phyloP scores from a whole-genome alignment of 2,797 vertebrate genomes.

The Squalus acanthias region DNA sequence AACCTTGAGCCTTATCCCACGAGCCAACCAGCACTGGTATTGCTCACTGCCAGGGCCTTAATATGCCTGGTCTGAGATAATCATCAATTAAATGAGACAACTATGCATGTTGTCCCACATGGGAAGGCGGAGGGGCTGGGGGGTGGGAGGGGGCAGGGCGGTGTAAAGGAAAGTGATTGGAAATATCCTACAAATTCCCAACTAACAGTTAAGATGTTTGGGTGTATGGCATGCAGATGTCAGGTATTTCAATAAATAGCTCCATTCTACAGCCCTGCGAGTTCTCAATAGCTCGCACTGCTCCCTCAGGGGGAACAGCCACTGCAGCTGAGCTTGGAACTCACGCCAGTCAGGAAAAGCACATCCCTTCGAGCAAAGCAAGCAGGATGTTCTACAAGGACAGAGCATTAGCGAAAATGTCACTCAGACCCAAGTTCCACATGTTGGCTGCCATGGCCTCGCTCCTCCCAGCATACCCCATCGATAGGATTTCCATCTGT shows the following conservation, averaged over 20 bases:
- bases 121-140: conserved; percentile 38
- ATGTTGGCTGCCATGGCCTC: conserved; percentile 81
- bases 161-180: conserved; percentile 52
- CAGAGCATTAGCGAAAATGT: conserved; percentile 99
- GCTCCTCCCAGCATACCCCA: conserved; percentile 74
- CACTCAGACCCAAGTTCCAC: conserved; percentile 87
- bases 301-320: conserved; percentile 58
- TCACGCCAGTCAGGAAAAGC: conserved; percentile 95
- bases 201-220: conserved; percentile 57
- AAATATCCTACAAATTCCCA: conserved; percentile 72
- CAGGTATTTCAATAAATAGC: conserved; percentile 79
- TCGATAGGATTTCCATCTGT: conserved; percentile 98
- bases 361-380: conserved; percentile 89
- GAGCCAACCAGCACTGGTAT: too few species aligned
- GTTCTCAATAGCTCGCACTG: conserved; percentile 59
- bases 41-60: conserved; percentile 48
- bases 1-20: neutral
- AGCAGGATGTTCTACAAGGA: conserved; percentile 99
- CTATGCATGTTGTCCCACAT: conserved; percentile 48
- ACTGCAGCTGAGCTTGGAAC: conserved; percentile 95
- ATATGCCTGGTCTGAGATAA: conserved; percentile 59
- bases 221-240: conserved; percentile 76
- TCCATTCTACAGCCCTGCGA: conserved; percentile 67
- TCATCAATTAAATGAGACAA: conserved; percentile 68
- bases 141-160: too few species aligned